Evolutionary conservation across 1,140 invertebrate species (phyloP).

Genomic region (Hyles euphorbiae): DNA sequence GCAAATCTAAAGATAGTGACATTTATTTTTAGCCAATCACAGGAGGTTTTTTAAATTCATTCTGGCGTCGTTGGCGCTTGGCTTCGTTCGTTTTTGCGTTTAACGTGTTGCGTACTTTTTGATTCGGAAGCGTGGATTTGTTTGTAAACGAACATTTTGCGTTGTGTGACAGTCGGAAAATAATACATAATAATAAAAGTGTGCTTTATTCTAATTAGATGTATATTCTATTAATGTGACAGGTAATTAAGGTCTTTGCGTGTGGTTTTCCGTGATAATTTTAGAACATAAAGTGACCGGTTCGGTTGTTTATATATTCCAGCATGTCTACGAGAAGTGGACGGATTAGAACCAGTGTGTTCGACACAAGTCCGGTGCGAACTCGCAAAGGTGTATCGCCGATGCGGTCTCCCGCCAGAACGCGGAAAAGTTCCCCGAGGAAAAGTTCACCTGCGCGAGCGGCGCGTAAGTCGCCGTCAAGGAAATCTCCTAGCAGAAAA

Average conservation of each 20-base stretch:
- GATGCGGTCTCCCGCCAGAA: conserved; percentile 62
- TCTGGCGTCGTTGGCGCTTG: conserved; percentile 53
- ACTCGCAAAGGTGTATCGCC: conserved; percentile 58
- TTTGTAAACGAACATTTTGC: conserved; percentile 11
- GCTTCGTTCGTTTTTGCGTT: conserved; percentile 34
- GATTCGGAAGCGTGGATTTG: conserved; percentile 14
- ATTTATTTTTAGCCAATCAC: conserved; percentile 57
- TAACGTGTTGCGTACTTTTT: conserved; percentile 13
- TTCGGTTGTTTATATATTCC: conserved; percentile 27
- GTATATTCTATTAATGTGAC: conserved; percentile 18
- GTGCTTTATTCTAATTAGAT: conserved; percentile 8
- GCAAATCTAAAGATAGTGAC: conserved; percentile 13
- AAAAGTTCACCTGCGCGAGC: conserved; percentile 24
- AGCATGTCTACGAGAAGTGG: conserved; percentile 66
- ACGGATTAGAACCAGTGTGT: conserved; percentile 44
- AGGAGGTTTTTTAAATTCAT: conserved; percentile 50
- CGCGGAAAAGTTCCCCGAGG: conserved; percentile 47
- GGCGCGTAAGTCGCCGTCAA: conserved; percentile 5
- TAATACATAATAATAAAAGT: conserved; percentile 11
- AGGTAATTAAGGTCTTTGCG: conserved; percentile 31
- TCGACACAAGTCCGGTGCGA: conserved; percentile 47
- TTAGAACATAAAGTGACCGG: conserved; percentile 37
- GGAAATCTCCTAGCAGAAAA: conserved; percentile 19
- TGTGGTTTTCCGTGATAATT: conserved; percentile 47
- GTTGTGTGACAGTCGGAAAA: conserved; percentile 4